Base-by-base conservation (phyloP, 2,113 vertebrate species). In the Actenoides hombroni region DNA sequence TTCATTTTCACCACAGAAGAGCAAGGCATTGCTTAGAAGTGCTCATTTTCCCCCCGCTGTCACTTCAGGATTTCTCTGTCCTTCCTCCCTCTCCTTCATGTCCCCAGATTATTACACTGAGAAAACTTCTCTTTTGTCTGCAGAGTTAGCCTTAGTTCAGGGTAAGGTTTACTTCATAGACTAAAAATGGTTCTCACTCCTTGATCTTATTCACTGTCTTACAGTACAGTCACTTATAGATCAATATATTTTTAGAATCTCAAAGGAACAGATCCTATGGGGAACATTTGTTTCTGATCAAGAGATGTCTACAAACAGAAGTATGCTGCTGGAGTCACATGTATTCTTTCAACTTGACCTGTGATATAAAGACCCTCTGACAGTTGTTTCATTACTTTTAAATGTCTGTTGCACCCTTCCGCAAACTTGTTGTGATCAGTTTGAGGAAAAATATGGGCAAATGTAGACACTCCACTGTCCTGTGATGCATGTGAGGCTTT, bases 211-310 rank as follows among this genome's bases (percentile, higher is more conserved):
- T 98, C 97, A 97, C 67, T 97, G 54, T 77, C 81, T 94, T 97
- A 95, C 77, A 95, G 92, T 94, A 90, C 95, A 97, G 88, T 97
- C 92, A 94, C 95, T 97, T 96, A 95, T 63, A 97, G 92, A 97
- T 97, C 90, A 95, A 82, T 90, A 97, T 97, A 97, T 96, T 96
- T 98, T 98, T 97, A 96, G 95, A 96, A 65, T 89, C 92, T 97
- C 94, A 96, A 96, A 97, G 95, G 94, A 97, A 86, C 60, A 92
- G 80, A 88, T 96, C 95, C 83, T 87, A 39, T 75, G 82, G 86
- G 63, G 69, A 97, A 78, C 80, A 70, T 92, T 97, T 95, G 63
- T 96, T 97, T 97, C 97, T 96, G 92, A 92, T 95, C 88, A 92
- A 93, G 95, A 70, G 81, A 90, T 51, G 57, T 59, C 87, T 87